Conservation (phyloP, 2,113 vertebrate genomes). For the Anhinga anhinga region DNA sequence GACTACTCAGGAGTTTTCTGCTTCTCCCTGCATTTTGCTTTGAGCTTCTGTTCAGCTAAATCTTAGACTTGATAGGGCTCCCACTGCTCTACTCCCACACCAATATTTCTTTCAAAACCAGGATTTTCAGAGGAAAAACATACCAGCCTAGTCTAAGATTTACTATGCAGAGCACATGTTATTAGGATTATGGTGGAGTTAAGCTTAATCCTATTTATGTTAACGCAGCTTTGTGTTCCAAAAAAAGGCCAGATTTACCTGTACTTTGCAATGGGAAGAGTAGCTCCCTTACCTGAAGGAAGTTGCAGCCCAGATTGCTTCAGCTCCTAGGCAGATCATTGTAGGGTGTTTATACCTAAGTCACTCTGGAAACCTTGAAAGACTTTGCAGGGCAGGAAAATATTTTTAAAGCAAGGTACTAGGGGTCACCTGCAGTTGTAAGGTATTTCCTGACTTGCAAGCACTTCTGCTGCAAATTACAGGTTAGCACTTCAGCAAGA, state of each 20-base stretch:
- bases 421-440: background rate
- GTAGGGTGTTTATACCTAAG: background rate
- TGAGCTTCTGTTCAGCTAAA: background rate
- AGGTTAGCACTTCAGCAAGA: background rate
- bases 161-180: constrained; percentile 18
- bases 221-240: constrained; percentile 63
- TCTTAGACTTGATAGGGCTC: background rate
- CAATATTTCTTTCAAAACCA: background rate
- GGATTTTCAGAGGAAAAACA: background rate
- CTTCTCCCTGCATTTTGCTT: background rate
- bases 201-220: constrained; percentile 66
- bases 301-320: background rate
- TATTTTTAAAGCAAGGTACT: background rate
- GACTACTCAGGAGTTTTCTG: background rate
- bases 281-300: background rate
- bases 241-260: constrained; percentile 56
- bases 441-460: background rate
- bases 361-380: background rate
- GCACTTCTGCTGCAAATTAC: background rate
- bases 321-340: background rate
- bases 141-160: background rate
- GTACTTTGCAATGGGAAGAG: background rate
- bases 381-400: background rate
- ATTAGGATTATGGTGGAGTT: constrained; percentile 49
- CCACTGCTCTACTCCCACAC: background rate